Evolutionary conservation across 2,113 vertebrate genomes (phyloP).

Genomic region (Ifrita kowaldi): DNA sequence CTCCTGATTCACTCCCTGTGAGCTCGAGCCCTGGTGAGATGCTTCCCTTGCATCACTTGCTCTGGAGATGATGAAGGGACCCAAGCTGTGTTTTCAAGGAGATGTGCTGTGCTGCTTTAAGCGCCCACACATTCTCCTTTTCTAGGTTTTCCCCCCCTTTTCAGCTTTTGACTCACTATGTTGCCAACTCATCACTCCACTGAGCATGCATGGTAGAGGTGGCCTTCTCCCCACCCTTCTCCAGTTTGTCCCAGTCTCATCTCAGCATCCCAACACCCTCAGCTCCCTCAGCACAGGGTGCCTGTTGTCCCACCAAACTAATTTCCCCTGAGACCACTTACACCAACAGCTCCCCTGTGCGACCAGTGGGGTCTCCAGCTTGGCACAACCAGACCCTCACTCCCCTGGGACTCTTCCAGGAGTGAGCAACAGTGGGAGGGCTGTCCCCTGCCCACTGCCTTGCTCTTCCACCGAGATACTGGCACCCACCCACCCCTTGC

Average conservation of each 20-base stretch:
- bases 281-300: neutral
- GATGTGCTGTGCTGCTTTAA: neutral
- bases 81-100: neutral
- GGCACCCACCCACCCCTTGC: neutral
- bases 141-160: neutral
- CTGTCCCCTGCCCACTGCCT: neutral
- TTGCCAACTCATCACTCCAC: neutral
- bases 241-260: neutral
- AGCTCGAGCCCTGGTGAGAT: neutral
- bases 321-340: neutral
- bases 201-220: neutral
- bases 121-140: neutral
- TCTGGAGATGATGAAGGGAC: neutral
- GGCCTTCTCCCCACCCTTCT: neutral
- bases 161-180: neutral
- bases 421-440: neutral
- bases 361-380: neutral
- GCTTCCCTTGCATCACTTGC: neutral
- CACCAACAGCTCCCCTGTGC: neutral
- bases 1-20: neutral
- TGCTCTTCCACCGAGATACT: neutral
- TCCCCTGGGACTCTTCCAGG: neutral
- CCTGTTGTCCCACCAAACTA: neutral
- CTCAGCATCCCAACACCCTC: neutral
- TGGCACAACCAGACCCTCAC: fast-evolving